A percentile compares a stretch with the other conserved stretches of the same genome.
These are phyloP conservation scores for Fulica atra DNA, from an alignment of 2,113 vertebrate genomes.

Conservation along the genomic window DNA sequence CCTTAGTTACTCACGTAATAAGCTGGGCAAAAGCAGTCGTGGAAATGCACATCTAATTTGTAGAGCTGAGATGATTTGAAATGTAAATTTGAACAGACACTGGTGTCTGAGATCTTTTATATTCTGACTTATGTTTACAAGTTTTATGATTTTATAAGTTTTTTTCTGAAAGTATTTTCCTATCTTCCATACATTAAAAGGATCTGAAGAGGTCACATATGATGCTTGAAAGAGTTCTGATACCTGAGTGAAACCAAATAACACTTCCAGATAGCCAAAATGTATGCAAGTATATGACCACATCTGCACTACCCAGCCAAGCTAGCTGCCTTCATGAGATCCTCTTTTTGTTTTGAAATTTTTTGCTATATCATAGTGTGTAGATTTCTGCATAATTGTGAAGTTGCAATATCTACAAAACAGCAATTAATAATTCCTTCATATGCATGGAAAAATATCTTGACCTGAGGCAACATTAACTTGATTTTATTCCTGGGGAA, in stretches of 20 bases:
- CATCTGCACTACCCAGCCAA: not conserved
- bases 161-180: not conserved
- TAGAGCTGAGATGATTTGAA: not conserved
- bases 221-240: not conserved
- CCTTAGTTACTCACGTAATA: not conserved
- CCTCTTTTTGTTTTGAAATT: not conserved
- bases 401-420: not conserved
- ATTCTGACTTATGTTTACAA: not conserved
- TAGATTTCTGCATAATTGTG: not conserved
- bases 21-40: not conserved
- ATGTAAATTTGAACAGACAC: not conserved
- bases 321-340: not conserved
- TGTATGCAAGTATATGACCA: not conserved
- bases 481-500: not conserved
- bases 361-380: not conserved
- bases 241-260: not conserved
- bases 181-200: not conserved
- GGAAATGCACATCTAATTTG: constrained; percentile 9
- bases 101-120: not conserved
- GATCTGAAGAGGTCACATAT: not conserved
- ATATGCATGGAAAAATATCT: not conserved
- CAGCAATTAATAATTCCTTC: not conserved
- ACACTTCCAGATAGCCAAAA: not conserved
- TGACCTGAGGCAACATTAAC: not conserved
- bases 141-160: not conserved